Evolutionary conservation across 35 echinoderm and acorn worm species (phyloP), one percentile per base, ranked within the genome.

Genomic region (Hemicentrotus pulcherrimus): DNA sequence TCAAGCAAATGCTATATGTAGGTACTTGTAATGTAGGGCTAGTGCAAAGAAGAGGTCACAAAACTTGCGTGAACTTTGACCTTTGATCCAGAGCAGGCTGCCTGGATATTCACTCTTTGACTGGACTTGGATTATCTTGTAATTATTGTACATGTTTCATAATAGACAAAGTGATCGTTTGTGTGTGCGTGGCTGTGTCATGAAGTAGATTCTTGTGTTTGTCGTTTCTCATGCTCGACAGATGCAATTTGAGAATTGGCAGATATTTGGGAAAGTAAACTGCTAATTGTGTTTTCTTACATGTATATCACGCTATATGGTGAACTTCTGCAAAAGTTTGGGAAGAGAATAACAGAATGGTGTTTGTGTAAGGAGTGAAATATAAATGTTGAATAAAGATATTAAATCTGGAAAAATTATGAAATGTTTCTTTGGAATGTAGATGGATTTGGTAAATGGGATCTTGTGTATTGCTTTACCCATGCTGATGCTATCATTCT

Each of bases 1-100:
- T 24, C 18, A 89, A 89, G 87, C 87, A 89, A 32, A 89, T 89
- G 86, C 45, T 89, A 28, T 70, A 70, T 70, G 61, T 70, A 35
- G 87, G 31, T 89, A n/a, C 32, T 14, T 92, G 45, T 92, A 31
- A 92, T 92, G 47, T 46, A 92, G 91, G 91, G 91, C 91, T 92
- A 92, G 91, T 92, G 91, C 91, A 92, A 92, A 70, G 61, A 70
- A 3, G 61, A 70, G 61, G 61, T 70, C 61, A 70, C 16, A 24
- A 28, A 70, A 70, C 61, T 70, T 70, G 24, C 24, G 61, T 28
- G 22, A 70, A 70, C 61, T 70, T 70, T 70, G 61, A 70, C 61
- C 61, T 70, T 28, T 50, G 48, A 50, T 6, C 7, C 48, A 50
- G 48, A 50, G 48, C 48, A 50, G 48, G 6, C 48, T 50, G 48